A percentile compares a stretch with the other conserved stretches of the same genome.
phyloP scores from a whole-genome alignment of 2,113 vertebrate genomes.

The Galeopterus variegatus region DNA sequence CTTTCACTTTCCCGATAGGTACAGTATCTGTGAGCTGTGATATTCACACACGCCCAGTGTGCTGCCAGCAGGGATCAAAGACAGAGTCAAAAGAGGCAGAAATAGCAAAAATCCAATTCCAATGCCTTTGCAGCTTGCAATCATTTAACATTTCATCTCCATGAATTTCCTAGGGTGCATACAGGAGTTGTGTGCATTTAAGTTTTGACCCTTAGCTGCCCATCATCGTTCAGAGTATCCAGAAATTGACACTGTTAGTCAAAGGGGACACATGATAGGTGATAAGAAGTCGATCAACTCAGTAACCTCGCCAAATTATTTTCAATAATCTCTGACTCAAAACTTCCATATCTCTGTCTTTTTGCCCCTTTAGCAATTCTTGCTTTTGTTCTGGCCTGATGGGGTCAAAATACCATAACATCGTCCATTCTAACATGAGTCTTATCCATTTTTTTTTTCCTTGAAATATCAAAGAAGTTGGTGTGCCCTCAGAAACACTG shows the following conservation, averaged over 20 bases:
- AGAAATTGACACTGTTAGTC: constrained; percentile 49
- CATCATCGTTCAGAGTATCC: constrained; percentile 28
- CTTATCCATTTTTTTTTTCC: constrained; percentile 29
- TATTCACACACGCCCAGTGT: constrained; percentile 72
- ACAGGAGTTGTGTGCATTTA: not conserved
- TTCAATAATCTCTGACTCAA: constrained; percentile 64
- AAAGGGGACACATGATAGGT: not conserved
- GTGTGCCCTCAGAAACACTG: constrained; percentile 56
- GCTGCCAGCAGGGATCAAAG: constrained; percentile 81
- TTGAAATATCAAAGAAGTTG: constrained; percentile 78
- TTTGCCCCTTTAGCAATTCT: not conserved
- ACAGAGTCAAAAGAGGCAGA: constrained; percentile 79
- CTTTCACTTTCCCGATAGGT: constrained; percentile 55
- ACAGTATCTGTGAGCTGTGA: constrained; percentile 44
- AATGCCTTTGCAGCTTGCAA: constrained; percentile 59
- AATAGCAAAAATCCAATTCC: constrained; percentile 80
- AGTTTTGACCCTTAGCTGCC: constrained; percentile 63
- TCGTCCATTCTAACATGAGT: constrained; percentile 38
- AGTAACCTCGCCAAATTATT: constrained; percentile 50
- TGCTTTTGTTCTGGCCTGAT: not conserved
- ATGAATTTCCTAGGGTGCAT: constrained; percentile 56
- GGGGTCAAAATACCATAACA: constrained; percentile 55
- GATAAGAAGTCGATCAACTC: constrained; percentile 50
- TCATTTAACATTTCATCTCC: constrained; percentile 78
- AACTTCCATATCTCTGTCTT: not conserved